phyloP scores from a whole-genome alignment of 1,140 invertebrate species.

The Drosophila erecta region DNA sequence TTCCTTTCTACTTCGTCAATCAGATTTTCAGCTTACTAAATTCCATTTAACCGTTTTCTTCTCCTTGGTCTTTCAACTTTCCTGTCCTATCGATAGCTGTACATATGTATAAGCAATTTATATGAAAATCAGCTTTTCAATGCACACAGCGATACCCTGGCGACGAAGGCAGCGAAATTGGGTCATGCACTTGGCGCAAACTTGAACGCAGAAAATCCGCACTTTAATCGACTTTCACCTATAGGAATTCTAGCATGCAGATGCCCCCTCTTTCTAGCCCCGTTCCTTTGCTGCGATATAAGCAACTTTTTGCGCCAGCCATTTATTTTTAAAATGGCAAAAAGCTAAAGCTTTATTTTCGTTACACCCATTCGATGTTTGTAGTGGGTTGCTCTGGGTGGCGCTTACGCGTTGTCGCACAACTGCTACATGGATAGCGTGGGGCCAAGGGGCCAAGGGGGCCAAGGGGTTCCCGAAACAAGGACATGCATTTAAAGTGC shows the following conservation, averaged over 20 bases:
- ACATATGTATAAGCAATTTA: constrained; percentile 53
- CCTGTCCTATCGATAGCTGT: constrained; percentile 23
- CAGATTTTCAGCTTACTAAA: constrained; percentile 43
- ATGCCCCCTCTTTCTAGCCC: background rate
- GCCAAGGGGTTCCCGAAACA: background rate
- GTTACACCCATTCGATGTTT: constrained; percentile 56
- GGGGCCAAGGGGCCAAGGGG: no score
- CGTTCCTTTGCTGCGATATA: background rate
- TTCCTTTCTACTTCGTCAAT: constrained; percentile 39
- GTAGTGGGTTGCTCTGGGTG: constrained; percentile 4
- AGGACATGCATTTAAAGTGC: constrained; percentile 66
- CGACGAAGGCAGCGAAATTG: constrained; percentile 38
- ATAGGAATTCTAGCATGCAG: constrained; percentile 1
- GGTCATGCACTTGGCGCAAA: constrained; percentile 50
- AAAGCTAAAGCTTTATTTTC: constrained; percentile 56
- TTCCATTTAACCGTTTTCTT: background rate
- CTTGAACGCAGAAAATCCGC: constrained; percentile 33
- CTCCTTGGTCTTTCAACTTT: background rate
- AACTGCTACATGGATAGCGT: constrained; percentile 25
- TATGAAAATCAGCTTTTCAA: constrained; percentile 57
- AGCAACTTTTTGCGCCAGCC: constrained; percentile 27
- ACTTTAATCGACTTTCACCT: constrained; percentile 45
- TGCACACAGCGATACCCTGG: constrained; percentile 21
- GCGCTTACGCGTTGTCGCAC: constrained; percentile 47
- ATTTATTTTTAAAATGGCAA: constrained; percentile 64